Conservation (phyloP, 2,113 vertebrate genomes). For the Cheilinus undulatus region DNA sequence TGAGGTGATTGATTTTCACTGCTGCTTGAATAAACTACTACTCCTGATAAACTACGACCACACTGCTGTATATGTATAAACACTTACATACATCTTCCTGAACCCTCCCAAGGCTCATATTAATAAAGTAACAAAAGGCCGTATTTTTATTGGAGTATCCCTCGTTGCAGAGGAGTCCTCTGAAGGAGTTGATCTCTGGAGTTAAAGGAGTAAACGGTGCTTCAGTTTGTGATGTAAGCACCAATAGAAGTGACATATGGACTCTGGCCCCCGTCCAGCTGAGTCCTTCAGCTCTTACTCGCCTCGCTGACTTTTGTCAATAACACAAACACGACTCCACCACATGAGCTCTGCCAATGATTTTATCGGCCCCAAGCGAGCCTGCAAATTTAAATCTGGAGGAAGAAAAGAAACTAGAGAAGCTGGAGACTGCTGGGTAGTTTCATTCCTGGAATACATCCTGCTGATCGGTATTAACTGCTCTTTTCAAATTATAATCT, state of each 20-base stretch:
- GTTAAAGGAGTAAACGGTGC: background rate
- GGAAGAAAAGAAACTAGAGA: background rate
- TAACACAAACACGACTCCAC: conserved; percentile 25
- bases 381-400: background rate
- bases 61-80: background rate
- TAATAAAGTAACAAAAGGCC: background rate
- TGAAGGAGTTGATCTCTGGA: background rate
- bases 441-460: background rate
- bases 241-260: conserved; percentile 14
- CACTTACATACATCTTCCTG: background rate
- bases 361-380: conserved; percentile 2
- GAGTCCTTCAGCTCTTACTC: conserved; percentile 25
- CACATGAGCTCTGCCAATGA: conserved; percentile 7
- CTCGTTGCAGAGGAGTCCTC: background rate
- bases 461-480: background rate
- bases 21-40: no score
- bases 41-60: no score
- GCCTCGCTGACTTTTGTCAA: conserved; percentile 37
- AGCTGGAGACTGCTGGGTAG: background rate
- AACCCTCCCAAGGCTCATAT: background rate
- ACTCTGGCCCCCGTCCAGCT: conserved; percentile 18
- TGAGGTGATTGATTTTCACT: no score
- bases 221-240: background rate
- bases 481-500: background rate
- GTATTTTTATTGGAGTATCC: background rate